Evolutionary conservation across 2,888 invertebrate species (phyloP).

Genomic region (Megalurothrips usitatus): DNA sequence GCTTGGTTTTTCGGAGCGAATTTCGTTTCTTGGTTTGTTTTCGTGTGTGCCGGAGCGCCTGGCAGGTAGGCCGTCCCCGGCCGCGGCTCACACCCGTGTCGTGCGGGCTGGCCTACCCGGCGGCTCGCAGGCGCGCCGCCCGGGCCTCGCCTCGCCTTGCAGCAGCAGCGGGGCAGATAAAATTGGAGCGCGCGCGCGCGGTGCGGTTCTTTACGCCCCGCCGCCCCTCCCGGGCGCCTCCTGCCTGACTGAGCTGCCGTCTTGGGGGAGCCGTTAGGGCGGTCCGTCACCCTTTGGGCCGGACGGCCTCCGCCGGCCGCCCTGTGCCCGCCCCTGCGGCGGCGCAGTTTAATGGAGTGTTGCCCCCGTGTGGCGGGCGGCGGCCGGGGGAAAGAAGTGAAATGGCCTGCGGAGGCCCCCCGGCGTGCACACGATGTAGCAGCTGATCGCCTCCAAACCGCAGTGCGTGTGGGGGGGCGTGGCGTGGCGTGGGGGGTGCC

Average conservation of each 20-base stretch:
- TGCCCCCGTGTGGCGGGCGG: neutral
- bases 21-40: too few relatives aligned
- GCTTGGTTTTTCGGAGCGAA: too few relatives aligned
- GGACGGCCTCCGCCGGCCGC: neutral
- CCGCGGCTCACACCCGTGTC: too few relatives aligned
- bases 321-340: neutral
- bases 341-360: slow-evolving; percentile 18
- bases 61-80: too few relatives aligned
- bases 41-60: too few relatives aligned
- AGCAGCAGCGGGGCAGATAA: neutral
- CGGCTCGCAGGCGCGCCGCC: neutral
- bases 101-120: too few relatives aligned
- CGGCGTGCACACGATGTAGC: slow-evolving; percentile 1
- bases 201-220: too few relatives aligned
- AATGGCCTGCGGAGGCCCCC: neutral
- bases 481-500: neutral
- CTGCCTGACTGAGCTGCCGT: neutral
- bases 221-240: neutral
- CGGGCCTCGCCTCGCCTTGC: neutral
- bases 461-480: neutral
- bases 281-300: slow-evolving; percentile 15
- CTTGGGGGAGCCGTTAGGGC: slow-evolving; percentile 3
- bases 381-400: neutral
- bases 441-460: slow-evolving; percentile 2
- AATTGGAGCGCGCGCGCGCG: neutral